A percentile compares a stretch with the other conserved stretches of the same genome.
Evolutionary conservation across 2,113 vertebrate genomes (phyloP).

Genomic region (Psilopsiagon aurifrons): DNA sequence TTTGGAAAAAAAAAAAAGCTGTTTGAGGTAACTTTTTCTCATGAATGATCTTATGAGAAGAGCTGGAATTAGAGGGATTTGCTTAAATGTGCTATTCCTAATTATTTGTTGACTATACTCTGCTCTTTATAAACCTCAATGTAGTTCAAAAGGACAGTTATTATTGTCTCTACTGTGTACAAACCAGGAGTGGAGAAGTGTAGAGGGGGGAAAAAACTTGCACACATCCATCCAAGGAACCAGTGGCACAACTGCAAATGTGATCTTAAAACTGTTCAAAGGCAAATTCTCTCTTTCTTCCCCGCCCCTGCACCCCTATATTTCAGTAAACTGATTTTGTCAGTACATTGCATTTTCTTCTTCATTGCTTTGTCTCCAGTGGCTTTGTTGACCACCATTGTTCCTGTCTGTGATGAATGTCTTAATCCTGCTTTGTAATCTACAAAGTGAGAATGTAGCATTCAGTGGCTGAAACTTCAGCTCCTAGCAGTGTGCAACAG

Average conservation of each 20-base stretch:
- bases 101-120: not conserved
- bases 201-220: not conserved
- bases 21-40: not conserved
- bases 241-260: not conserved
- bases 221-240: not conserved
- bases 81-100: not conserved
- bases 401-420: not conserved
- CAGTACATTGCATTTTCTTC: not conserved
- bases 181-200: not conserved
- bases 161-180: not conserved
- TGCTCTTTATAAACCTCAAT: not conserved
- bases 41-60: not conserved
- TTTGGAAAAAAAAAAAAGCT: not conserved
- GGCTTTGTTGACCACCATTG: not conserved
- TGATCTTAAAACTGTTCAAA: not conserved
- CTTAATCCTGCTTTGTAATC: not conserved
- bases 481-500: not conserved
- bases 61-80: not conserved
- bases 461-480: not conserved
- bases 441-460: not conserved
- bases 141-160: not conserved
- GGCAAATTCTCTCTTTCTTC: not conserved
- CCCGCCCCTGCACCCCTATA: accelerated
- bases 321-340: not conserved
- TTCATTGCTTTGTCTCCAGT: not conserved